These are phyloP conservation scores for Ostrea edulis DNA, from an alignment of 1,140 invertebrate species.

Conservation along the genomic window DNA sequence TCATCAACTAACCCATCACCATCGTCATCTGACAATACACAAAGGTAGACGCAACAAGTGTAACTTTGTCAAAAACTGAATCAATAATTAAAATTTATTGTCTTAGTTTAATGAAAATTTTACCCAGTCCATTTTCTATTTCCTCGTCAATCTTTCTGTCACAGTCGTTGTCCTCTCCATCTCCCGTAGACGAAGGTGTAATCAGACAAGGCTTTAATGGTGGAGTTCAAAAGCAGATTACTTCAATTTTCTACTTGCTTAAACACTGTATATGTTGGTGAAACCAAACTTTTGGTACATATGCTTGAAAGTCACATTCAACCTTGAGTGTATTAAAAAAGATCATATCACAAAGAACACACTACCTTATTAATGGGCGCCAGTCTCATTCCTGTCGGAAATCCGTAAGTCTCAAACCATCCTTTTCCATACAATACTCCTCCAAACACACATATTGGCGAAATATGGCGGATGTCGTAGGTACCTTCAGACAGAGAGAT, in stretches of 20 bases:
- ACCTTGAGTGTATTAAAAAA: too few relatives aligned
- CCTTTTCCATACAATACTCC: slow-evolving; percentile 32
- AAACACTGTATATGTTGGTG: too few relatives aligned
- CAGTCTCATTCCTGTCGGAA: slow-evolving; percentile 42
- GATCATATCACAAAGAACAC: too few relatives aligned
- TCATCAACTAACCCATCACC: background rate
- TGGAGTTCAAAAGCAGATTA: background rate
- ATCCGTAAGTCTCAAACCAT: slow-evolving; percentile 38
- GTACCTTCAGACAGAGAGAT: background rate
- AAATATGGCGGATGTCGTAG: slow-evolving; percentile 35
- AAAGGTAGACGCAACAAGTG: background rate
- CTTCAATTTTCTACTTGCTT: background rate
- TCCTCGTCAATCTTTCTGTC: slow-evolving; percentile 41
- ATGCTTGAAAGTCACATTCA: too few relatives aligned
- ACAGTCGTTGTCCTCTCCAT: slow-evolving; percentile 36
- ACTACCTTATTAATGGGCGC: slow-evolving; percentile 39
- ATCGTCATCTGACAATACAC: slow-evolving; percentile 27
- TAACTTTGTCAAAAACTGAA: too few relatives aligned
- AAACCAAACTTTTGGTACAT: background rate
- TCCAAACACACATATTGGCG: slow-evolving; percentile 39
- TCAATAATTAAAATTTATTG: too few relatives aligned
- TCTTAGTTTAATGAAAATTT: background rate
- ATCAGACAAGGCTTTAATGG: background rate
- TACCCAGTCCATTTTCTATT: slow-evolving; percentile 6
- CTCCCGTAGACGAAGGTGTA: background rate